Evolutionary conservation across 2,113 vertebrate species (phyloP).

Genomic region (Dicaeum eximium): DNA sequence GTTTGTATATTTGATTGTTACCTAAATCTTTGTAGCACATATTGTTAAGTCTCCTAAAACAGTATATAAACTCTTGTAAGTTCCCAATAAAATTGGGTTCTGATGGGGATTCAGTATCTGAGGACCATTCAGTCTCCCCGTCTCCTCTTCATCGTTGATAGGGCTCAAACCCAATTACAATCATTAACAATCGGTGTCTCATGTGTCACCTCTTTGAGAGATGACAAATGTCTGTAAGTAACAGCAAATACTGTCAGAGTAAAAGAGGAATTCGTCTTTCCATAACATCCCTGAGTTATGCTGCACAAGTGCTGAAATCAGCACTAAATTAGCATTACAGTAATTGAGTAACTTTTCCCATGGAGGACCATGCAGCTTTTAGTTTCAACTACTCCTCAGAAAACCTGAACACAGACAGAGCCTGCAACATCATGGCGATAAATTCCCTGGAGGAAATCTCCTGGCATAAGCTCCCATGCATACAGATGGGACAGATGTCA

Average conservation of each 20-base stretch:
- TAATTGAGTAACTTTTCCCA: background rate
- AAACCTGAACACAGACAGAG: background rate
- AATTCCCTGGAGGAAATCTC: background rate
- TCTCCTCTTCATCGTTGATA: no score
- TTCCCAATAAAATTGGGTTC: no score
- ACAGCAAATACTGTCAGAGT: background rate
- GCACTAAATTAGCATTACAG: background rate
- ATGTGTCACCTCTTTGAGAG: rapidly evolving
- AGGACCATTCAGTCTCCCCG: no score
- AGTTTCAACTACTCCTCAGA: background rate
- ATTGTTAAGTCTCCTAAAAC: no score
- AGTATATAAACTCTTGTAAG: no score
- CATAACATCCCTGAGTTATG: background rate
- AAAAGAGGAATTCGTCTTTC: background rate
- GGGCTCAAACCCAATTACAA: background rate
- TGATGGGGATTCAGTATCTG: no score
- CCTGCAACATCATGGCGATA: background rate
- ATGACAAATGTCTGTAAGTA: background rate
- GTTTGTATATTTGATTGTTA: no score
- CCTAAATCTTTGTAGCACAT: no score
- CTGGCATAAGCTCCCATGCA: background rate
- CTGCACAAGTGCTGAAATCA: background rate
- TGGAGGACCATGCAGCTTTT: background rate
- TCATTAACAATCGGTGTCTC: background rate
- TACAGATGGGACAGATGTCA: background rate